These are phyloP conservation scores for Dasyurus viverrinus DNA, from an alignment of 2,113 vertebrate genomes.

Conservation along the genomic window DNA sequence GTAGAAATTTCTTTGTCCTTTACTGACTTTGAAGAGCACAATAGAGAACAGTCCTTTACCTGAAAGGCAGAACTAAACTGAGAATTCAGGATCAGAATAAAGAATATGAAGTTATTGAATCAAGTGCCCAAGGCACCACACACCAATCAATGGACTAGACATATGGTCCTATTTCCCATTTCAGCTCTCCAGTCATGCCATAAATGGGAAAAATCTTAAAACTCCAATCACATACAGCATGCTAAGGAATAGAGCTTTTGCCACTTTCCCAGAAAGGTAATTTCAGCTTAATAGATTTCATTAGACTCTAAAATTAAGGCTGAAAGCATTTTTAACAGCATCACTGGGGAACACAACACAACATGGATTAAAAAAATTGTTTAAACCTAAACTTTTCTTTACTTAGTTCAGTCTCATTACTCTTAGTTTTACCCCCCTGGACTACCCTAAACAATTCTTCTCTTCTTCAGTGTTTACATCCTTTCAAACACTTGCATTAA, in stretches of 20 bases:
- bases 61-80: constrained; percentile 26
- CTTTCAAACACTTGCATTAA: constrained; percentile 54
- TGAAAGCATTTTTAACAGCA: constrained; percentile 57
- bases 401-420: background rate
- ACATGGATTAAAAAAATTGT: constrained; percentile 39
- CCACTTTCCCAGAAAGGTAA: constrained; percentile 41
- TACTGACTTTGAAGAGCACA: background rate
- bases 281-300: constrained; percentile 61
- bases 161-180: background rate
- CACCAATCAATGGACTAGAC: background rate
- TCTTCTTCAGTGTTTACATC: constrained; percentile 55
- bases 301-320: constrained; percentile 49
- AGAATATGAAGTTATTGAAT: constrained; percentile 10
- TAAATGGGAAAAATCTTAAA: constrained; percentile 7
- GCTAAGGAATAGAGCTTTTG: constrained; percentile 51
- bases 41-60: background rate
- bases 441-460: constrained; percentile 46
- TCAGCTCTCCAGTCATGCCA: constrained; percentile 21
- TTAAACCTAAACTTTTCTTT: constrained; percentile 37
- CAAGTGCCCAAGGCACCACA: background rate
- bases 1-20: background rate
- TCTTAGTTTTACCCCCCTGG: constrained; percentile 41
- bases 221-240: constrained; percentile 37
- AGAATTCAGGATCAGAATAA: constrained; percentile 15
- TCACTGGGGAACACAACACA: constrained; percentile 35